A percentile compares a stretch with the other conserved stretches of the same genome.
phyloP scores from a whole-genome alignment of 2,888 invertebrate genomes.

The Brenthis daphne region DNA sequence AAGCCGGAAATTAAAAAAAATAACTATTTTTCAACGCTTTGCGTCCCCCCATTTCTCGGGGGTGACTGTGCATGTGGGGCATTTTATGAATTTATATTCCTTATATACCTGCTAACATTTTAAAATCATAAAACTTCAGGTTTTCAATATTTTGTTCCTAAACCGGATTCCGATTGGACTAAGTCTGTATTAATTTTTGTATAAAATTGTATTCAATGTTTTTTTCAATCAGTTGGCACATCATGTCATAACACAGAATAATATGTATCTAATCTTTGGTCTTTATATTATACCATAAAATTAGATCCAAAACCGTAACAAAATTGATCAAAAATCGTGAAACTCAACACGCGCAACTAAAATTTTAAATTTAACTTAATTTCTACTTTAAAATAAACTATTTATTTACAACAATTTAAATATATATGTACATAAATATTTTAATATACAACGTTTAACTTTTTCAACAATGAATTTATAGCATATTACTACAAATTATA shows the following conservation, averaged over 20 bases:
- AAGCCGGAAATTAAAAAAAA: too few relatives aligned
- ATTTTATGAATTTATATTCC: too few relatives aligned
- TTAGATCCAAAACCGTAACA: constrained; percentile 42
- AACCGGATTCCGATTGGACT: too few relatives aligned
- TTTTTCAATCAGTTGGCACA: constrained; percentile 23
- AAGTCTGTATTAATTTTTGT: background rate
- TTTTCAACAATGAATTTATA: constrained; percentile 56
- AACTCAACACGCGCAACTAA: constrained; percentile 40
- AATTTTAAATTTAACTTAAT: constrained; percentile 41
- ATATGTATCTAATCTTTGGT: constrained; percentile 67
- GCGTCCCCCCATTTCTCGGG: too few relatives aligned
- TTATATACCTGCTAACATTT: too few relatives aligned
- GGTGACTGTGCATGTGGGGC: too few relatives aligned
- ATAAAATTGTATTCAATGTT: constrained; percentile 1
- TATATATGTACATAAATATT: constrained; percentile 69
- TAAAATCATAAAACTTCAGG: too few relatives aligned
- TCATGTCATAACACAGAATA: constrained; percentile 44
- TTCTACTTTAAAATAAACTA: constrained; percentile 67
- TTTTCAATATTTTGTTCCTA: too few relatives aligned
- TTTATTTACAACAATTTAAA: constrained; percentile 78
- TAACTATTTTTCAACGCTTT: too few relatives aligned
- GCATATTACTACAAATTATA: constrained; percentile 35
- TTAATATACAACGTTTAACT: constrained; percentile 68
- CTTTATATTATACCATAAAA: constrained; percentile 64
- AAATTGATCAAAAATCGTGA: constrained; percentile 34